Percentiles rank a stretch among this genome's conserved stretches.
Conservation (phyloP, 2,888 invertebrate species). For the Cremastinae sp. region DNA sequence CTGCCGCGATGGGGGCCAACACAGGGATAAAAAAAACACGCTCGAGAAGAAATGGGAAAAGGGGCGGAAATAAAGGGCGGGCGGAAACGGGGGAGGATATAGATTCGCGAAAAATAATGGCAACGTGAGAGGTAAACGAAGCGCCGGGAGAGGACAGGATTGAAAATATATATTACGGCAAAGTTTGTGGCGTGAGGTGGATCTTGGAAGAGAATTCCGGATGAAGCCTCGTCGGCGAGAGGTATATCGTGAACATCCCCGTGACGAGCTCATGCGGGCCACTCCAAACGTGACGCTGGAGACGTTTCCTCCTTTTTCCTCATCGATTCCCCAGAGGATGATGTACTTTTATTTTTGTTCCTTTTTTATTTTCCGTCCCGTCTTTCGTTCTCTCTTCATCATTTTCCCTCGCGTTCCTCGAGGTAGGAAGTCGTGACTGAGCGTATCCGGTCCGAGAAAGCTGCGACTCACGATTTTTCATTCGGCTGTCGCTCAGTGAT, state of each 20-base stretch:
- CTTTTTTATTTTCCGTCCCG: slow-evolving; percentile 2
- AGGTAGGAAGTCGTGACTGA: background rate
- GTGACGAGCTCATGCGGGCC: slow-evolving; percentile 23
- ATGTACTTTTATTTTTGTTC: slow-evolving; percentile 15
- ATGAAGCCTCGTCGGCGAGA: slow-evolving; percentile 12
- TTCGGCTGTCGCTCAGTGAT: too few species aligned
- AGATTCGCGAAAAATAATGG: slow-evolving; percentile 37
- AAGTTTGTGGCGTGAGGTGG: slow-evolving; percentile 13
- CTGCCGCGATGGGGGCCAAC: slow-evolving; percentile 2
- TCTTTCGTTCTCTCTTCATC: too few species aligned
- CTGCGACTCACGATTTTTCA: background rate
- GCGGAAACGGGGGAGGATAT: slow-evolving; percentile 20
- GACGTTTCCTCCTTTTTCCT: slow-evolving; percentile 33
- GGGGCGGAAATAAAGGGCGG: background rate
- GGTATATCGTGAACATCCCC: slow-evolving; percentile 3
- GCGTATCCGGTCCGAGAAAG: background rate
- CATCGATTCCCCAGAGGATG: slow-evolving; percentile 36
- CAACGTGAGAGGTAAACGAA: slow-evolving; percentile 45
- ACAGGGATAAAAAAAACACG: background rate
- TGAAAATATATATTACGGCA: slow-evolving; percentile 13
- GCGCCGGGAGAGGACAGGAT: slow-evolving; percentile 21
- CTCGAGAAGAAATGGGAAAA: slow-evolving; percentile 10
- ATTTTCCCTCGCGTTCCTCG: slow-evolving; percentile 9
- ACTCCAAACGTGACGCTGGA: slow-evolving; percentile 37
- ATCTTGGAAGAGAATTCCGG: slow-evolving; percentile 36